Conservation (phyloP, 1,140 invertebrate genomes). For the Drosophila seguyi region DNA sequence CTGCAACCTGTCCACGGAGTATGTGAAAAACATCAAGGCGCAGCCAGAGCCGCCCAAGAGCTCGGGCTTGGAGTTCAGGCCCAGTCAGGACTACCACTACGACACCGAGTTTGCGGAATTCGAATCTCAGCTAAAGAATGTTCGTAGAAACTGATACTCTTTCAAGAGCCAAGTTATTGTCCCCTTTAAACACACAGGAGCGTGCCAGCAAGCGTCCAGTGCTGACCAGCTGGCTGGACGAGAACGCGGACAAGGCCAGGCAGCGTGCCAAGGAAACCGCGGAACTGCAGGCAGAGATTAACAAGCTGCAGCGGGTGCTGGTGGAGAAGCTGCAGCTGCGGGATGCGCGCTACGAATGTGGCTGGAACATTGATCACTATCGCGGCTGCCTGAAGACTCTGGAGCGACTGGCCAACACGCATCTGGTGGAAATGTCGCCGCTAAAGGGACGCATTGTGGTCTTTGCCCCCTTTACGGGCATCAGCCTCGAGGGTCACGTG, state of each 20-base stretch:
- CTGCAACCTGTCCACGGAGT: slow-evolving; percentile 93
- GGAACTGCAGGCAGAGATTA: slow-evolving; percentile 89
- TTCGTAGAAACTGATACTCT: slow-evolving; percentile 1
- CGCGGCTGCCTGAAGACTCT: slow-evolving; percentile 93
- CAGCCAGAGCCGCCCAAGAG: slow-evolving; percentile 28
- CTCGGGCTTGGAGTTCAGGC: slow-evolving; percentile 37
- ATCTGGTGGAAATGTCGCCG: slow-evolving; percentile 89
- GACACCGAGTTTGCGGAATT: slow-evolving; percentile 68
- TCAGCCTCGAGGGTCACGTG: slow-evolving; percentile 94
- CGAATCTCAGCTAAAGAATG: slow-evolving; percentile 56
- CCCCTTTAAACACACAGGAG: slow-evolving; percentile 52
- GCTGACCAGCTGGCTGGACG: slow-evolving; percentile 87
- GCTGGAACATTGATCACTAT: slow-evolving; percentile 95
- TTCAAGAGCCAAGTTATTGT: not conserved
- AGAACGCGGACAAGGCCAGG: slow-evolving; percentile 88
- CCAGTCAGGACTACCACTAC: slow-evolving; percentile 67
- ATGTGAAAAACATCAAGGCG: slow-evolving; percentile 89
- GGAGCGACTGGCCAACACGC: slow-evolving; percentile 89
- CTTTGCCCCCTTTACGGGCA: slow-evolving; percentile 94
- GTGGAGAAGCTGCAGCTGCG: slow-evolving; percentile 87
- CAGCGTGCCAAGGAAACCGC: slow-evolving; percentile 87
- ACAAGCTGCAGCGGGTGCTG: slow-evolving; percentile 87
- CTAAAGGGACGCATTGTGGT: slow-evolving; percentile 91
- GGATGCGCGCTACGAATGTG: slow-evolving; percentile 91
- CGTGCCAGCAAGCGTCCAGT: slow-evolving; percentile 62